phyloP scores from a whole-genome alignment of 2,888 invertebrate genomes.

The Trissonchulus latispiculum region DNA sequence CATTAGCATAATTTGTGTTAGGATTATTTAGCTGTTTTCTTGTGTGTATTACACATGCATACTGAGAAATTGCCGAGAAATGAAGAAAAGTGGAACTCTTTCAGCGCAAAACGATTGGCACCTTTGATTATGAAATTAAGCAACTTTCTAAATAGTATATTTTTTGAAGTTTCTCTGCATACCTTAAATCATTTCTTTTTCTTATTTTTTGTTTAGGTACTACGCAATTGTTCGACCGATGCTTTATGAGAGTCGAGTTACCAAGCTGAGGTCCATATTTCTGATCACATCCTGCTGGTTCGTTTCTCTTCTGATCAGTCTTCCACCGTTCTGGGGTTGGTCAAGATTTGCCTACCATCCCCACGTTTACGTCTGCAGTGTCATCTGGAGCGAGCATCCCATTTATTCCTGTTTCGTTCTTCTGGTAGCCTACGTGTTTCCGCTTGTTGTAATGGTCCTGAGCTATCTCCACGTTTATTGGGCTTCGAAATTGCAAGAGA shows the following conservation, averaged over 20 bases:
- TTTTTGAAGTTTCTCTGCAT: too few species aligned
- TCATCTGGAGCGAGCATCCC: slow-evolving; percentile 2
- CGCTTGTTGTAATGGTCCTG: background rate
- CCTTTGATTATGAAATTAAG: too few species aligned
- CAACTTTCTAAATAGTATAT: too few species aligned
- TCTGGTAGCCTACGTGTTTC: background rate
- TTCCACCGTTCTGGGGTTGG: slow-evolving; percentile 3
- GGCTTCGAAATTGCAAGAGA: background rate
- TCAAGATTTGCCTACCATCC: slow-evolving; percentile 14
- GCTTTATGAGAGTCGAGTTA: background rate
- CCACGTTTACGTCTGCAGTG: slow-evolving; percentile 9
- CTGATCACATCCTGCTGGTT: background rate
- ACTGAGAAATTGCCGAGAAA: too few species aligned
- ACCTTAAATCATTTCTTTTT: too few species aligned
- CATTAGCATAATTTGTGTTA: too few species aligned
- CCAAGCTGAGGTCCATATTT: background rate
- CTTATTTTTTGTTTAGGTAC: too few species aligned
- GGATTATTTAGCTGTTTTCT: too few species aligned
- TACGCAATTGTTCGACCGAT: background rate
- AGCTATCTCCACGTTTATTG: slow-evolving; percentile 2
- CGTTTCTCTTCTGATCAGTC: background rate
- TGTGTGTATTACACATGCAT: too few species aligned
- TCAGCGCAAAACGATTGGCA: too few species aligned
- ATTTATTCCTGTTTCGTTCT: background rate
- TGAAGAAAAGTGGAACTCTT: too few species aligned